Conservation (phyloP, 2,797 vertebrate genomes). For the Melanotaenia nigrans region DNA sequence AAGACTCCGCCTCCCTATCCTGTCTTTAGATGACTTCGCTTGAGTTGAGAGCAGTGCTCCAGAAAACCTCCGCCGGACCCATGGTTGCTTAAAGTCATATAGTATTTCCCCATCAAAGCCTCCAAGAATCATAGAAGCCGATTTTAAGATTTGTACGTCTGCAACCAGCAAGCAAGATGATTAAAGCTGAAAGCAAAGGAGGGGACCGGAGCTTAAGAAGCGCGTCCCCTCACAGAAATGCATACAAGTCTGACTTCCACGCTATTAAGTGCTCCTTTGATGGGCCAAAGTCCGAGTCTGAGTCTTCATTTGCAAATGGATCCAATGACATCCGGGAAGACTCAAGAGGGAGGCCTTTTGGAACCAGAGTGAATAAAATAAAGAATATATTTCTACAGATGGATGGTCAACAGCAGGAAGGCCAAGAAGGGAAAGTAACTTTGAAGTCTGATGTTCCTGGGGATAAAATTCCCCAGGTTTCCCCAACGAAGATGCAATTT, state of each 20-base stretch:
- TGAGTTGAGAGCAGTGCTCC: conserved; percentile 64
- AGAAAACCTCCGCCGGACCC: conserved; percentile 61
- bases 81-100: conserved; percentile 56
- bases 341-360: conserved; percentile 84
- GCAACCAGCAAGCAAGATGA: conserved; percentile 80
- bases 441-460: conserved; percentile 72
- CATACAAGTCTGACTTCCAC: conserved; percentile 94
- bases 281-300: conserved; percentile 84
- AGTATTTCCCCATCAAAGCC: conserved; percentile 38
- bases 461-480: conserved; percentile 49
- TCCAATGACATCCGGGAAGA: conserved; percentile 84
- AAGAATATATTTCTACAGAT: conserved; percentile 95
- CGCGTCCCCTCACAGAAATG: conserved; percentile 92
- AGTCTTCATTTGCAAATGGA: conserved; percentile 83
- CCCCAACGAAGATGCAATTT: conserved; percentile 80
- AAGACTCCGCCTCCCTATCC: conserved; percentile 16
- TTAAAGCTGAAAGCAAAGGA: conserved; percentile 90
- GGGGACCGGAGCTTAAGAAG: conserved; percentile 91
- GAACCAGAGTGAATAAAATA: conserved; percentile 92
- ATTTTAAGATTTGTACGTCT: conserved; percentile 14
- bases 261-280: conserved; percentile 94
- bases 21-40: conserved; percentile 57
- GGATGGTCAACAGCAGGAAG: conserved; percentile 86
- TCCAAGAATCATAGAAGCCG: conserved; percentile 17
- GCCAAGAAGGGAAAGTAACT: conserved; percentile 73